Evolutionary conservation across 1,140 invertebrate species (phyloP).

Genomic region (Drepana arcuata): DNA sequence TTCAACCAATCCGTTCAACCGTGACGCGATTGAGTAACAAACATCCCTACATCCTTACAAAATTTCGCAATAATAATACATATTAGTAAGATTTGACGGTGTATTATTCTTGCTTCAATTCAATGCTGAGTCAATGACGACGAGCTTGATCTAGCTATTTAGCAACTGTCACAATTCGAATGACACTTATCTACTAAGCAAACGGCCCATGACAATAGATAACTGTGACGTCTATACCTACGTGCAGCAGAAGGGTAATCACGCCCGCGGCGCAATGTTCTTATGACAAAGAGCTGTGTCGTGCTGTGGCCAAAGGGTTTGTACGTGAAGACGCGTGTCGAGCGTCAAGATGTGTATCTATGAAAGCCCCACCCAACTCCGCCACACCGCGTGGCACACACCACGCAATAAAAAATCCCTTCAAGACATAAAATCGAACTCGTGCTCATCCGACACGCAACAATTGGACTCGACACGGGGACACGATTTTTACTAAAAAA

Average conservation of each 20-base stretch:
- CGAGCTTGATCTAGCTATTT: no score
- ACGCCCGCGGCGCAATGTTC: conserved; percentile 16
- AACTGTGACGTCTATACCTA: no score
- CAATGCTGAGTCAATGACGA: no score
- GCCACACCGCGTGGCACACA: conserved; percentile 38
- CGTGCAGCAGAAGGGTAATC: conserved; percentile 4
- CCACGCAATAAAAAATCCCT: conserved; percentile 62
- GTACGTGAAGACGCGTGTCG: conserved; percentile 17
- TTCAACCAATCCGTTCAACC: no score
- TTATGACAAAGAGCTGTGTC: conserved; percentile 8
- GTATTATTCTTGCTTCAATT: no score
- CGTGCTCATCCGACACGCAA: conserved; percentile 69
- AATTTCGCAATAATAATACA: no score
- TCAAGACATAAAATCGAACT: conserved; percentile 56
- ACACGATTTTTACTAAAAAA: conserved; percentile 63
- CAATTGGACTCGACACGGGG: conserved; percentile 62
- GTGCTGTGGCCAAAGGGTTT: conserved; percentile 20
- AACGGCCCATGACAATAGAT: no score
- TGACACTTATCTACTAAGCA: no score
- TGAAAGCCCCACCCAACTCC: conserved; percentile 1
- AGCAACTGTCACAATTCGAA: no score
- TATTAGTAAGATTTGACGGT: no score
- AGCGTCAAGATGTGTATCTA: conserved; percentile 8
- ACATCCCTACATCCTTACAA: no score
- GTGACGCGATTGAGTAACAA: no score